These are phyloP conservation scores for Lytechinus variegatus DNA, from an alignment of 35 echinoderm and acorn worm genomes.

Conservation along the genomic window DNA sequence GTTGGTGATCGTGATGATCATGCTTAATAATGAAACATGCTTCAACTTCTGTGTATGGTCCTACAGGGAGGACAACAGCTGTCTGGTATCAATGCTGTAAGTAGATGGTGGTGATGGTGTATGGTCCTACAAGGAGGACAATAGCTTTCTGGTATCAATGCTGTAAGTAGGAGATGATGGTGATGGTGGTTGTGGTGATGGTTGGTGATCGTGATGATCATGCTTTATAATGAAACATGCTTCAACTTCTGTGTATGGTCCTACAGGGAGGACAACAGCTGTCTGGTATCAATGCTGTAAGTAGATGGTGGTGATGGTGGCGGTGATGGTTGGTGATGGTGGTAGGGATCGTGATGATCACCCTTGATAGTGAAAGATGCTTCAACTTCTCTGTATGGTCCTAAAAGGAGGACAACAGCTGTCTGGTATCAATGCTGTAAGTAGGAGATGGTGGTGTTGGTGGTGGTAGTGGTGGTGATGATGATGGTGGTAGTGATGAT, in stretches of 20 bases:
- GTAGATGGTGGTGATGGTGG: background rate
- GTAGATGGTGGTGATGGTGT: too few relatives aligned
- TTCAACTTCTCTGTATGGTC: too few relatives aligned
- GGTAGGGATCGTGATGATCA: background rate
- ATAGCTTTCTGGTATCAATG: too few relatives aligned
- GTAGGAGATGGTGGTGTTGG: background rate
- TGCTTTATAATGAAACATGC: conserved; percentile 87
- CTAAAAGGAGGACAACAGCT: too few relatives aligned
- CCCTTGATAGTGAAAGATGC: too few relatives aligned
- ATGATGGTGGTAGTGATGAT: background rate
- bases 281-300: background rate
- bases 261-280: conserved; percentile 86
- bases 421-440: too few relatives aligned
- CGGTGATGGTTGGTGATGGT: background rate
- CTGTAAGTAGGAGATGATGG: background rate
- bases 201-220: background rate
- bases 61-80: conserved; percentile 86
- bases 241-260: conserved; percentile 75
- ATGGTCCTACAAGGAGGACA: too few relatives aligned
- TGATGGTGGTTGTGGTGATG: background rate
- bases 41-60: conserved; percentile 75
- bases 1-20: background rate
- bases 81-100: conserved; percentile 98
- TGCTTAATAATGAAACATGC: conserved; percentile 74
- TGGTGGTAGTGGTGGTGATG: background rate